Percentiles rank a stretch among this genome's conserved stretches.
These are phyloP conservation scores for Phrynocephalus guinanensis DNA, from an alignment of 2,797 vertebrate genomes.

Conservation along the genomic window DNA sequence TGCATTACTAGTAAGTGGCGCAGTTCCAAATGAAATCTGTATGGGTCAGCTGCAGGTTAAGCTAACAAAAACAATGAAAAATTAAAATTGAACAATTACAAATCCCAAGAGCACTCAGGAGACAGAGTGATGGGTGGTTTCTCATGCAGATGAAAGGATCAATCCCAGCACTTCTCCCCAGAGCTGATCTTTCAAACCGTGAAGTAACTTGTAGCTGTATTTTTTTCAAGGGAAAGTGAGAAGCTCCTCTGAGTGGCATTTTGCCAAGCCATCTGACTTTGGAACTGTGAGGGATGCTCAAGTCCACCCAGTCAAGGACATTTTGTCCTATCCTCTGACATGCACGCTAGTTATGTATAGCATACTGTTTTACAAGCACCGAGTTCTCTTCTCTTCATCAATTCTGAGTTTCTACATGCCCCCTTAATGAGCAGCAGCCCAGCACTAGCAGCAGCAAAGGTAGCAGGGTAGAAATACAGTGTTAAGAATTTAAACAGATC, in stretches of 20 bases:
- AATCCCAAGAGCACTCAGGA: constrained; percentile 69
- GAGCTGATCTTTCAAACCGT: constrained; percentile 17
- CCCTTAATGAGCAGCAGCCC: background rate
- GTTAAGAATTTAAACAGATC: background rate
- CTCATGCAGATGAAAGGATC: constrained; percentile 45
- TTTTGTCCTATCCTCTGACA: background rate
- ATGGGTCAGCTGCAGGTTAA: constrained; percentile 89
- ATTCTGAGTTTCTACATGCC: background rate
- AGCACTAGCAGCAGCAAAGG: too few relatives aligned
- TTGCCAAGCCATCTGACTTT: constrained; percentile 34
- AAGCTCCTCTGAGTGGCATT: constrained; percentile 29
- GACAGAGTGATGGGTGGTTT: constrained; percentile 58
- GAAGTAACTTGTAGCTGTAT: background rate
- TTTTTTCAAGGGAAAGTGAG: constrained; percentile 8
- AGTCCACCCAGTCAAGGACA: constrained; percentile 18
- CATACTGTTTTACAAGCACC: background rate
- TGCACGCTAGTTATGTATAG: background rate
- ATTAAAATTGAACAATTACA: constrained; percentile 84
- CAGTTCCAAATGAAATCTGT: constrained; percentile 73
- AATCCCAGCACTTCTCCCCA: constrained; percentile 30
- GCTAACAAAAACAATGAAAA: constrained; percentile 89
- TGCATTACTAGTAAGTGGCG: constrained; percentile 69
- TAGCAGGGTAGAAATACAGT: too few relatives aligned
- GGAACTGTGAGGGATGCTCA: constrained; percentile 10
- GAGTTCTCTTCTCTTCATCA: background rate